These are phyloP conservation scores for Pelmatolapia mariae DNA, from an alignment of 2,113 vertebrate genomes.

Conservation along the genomic window DNA sequence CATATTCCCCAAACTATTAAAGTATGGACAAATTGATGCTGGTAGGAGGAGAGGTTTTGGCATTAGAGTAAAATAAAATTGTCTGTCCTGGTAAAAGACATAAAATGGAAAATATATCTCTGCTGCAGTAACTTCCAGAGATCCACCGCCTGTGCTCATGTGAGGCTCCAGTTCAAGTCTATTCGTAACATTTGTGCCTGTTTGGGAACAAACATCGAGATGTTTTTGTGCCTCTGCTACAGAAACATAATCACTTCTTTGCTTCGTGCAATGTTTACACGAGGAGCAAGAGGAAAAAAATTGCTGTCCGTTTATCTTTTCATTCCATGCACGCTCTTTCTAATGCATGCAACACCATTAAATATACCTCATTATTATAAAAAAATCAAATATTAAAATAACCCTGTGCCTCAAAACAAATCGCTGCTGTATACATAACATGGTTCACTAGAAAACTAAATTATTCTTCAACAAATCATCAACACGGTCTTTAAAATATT, in stretches of 20 bases:
- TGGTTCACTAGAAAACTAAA: not conserved
- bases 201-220: rapidly evolving
- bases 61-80: not conserved
- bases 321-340: not conserved
- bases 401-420: not conserved
- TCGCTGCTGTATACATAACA: rapidly evolving
- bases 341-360: not conserved
- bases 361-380: not conserved
- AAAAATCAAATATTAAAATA: not conserved
- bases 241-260: not conserved
- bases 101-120: not conserved
- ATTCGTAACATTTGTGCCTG: not conserved
- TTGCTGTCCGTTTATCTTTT: not conserved
- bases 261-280: not conserved
- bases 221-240: not conserved
- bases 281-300: rapidly evolving
- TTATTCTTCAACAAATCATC: not conserved
- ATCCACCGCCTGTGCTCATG: not conserved
- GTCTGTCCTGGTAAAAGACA: not conserved
- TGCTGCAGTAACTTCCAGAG: not conserved
- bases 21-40: not conserved
- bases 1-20: not conserved
- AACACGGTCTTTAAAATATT: not conserved
- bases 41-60: not conserved
- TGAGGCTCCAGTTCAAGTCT: not conserved